These are phyloP conservation scores for Eptatretus atami DNA, from an alignment of 2,797 vertebrate species.

Conservation along the genomic window DNA sequence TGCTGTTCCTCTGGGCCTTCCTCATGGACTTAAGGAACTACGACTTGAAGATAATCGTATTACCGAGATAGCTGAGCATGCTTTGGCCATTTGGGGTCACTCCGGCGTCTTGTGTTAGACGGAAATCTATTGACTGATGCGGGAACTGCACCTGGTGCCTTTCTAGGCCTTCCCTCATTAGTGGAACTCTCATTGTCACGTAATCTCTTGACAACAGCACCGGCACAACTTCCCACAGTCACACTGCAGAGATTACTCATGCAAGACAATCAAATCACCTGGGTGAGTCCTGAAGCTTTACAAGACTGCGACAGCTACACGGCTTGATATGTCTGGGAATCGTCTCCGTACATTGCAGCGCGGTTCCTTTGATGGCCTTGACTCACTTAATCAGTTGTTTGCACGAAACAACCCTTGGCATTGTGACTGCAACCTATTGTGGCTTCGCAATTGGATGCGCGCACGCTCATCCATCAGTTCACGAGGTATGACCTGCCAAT, in stretches of 20 bases:
- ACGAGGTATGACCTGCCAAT: conserved; percentile 94
- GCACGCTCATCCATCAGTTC: conserved; percentile 73
- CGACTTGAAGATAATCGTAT: conserved; percentile 98
- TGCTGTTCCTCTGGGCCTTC: conserved; percentile 75
- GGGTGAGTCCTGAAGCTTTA: conserved; percentile 57
- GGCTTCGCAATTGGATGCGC: conserved; percentile 89
- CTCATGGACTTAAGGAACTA: conserved; percentile 83
- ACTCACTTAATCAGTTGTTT: conserved; percentile 88
- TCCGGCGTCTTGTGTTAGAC: conserved; percentile 80
- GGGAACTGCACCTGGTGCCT: conserved; percentile 69
- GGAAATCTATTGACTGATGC: conserved; percentile 91
- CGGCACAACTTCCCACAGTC: conserved; percentile 57
- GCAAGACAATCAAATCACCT: conserved; percentile 95
- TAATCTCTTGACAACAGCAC: conserved; percentile 67
- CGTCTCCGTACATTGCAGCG: conserved; percentile 84
- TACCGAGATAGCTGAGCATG: conserved; percentile 70
- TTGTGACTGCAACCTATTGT: conserved; percentile 89
- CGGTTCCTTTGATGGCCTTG: conserved; percentile 81
- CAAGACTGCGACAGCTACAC: conserved; percentile 72
- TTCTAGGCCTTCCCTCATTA: conserved; percentile 66
- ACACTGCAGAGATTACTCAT: conserved; percentile 79
- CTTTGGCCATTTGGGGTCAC: conserved; percentile 85
- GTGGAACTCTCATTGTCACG: conserved; percentile 80
- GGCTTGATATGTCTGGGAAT: conserved; percentile 88
- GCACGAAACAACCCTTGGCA: conserved; percentile 96